These are phyloP conservation scores for Eunapius fragilis DNA, from an alignment of 37 sponge, comb jelly and placozoan species.

Conservation along the genomic window DNA sequence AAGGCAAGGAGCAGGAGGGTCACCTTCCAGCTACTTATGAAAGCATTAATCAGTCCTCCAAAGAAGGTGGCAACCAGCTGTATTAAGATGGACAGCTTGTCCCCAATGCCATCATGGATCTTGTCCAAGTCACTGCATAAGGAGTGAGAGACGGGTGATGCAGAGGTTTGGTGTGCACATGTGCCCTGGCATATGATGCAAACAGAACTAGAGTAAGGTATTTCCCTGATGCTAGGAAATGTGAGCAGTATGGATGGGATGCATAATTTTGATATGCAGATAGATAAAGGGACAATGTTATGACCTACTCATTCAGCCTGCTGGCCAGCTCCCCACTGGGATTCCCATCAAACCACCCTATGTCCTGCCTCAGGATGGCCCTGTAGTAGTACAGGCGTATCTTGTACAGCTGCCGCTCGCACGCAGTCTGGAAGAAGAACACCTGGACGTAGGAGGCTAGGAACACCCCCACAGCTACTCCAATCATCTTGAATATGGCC, in stretches of 20 bases:
- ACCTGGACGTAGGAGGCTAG: constrained; percentile 41
- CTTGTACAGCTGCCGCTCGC: constrained; percentile 50
- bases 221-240: too few species aligned
- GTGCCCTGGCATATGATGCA: too few species aligned
- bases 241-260: too few species aligned
- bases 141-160: too few species aligned
- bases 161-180: too few species aligned
- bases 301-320: constrained; percentile 36
- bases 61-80: constrained; percentile 50
- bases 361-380: constrained; percentile 72
- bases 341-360: constrained; percentile 82
- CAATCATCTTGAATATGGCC: constrained; percentile 17
- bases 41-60: constrained; percentile 37
- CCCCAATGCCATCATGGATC: constrained; percentile 68
- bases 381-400: constrained; percentile 48
- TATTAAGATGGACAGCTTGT: constrained; percentile 52
- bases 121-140: constrained; percentile 51
- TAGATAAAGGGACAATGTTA: neutral
- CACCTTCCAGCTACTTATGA: constrained; percentile 36
- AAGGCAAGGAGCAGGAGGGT: constrained; percentile 43
- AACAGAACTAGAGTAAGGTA: too few species aligned
- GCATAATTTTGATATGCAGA: too few species aligned
- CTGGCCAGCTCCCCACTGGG: constrained; percentile 44
- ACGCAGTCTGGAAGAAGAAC: constrained; percentile 31
- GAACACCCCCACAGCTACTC: constrained; percentile 23